Conservation (phyloP, 2,888 invertebrate species). For the Boloria euphrosyne region DNA sequence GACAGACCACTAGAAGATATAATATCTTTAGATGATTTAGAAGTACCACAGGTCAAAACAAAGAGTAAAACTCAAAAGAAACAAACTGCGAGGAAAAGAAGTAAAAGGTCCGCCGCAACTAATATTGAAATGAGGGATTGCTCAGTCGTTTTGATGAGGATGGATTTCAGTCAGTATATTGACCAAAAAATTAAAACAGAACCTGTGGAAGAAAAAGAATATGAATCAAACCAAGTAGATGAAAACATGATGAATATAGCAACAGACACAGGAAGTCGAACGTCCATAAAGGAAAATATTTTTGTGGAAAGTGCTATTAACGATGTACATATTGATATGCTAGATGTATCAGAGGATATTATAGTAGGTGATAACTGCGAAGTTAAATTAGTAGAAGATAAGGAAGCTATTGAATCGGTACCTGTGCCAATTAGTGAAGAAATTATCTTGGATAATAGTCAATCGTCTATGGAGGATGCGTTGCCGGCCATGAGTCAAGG, state of each 20-base stretch:
- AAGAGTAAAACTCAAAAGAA: slow-evolving; percentile 46
- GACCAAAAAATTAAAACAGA: slow-evolving; percentile 17
- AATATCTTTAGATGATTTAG: slow-evolving; percentile 68
- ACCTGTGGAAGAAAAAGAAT: background rate
- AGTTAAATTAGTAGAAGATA: slow-evolving; percentile 55
- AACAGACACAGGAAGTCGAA: slow-evolving; percentile 9
- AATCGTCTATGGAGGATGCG: slow-evolving; percentile 56
- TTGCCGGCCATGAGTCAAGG: slow-evolving; percentile 41
- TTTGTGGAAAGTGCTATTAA: slow-evolving; percentile 49
- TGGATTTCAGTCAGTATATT: slow-evolving; percentile 55
- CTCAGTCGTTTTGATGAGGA: slow-evolving; percentile 56
- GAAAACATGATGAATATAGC: slow-evolving; percentile 18
- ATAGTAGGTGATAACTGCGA: slow-evolving; percentile 68
- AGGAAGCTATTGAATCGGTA: slow-evolving; percentile 48
- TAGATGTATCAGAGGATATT: slow-evolving; percentile 76
- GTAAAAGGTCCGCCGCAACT: slow-evolving; percentile 32
- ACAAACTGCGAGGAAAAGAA: slow-evolving; percentile 46
- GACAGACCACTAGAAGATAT: slow-evolving; percentile 72
- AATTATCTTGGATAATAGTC: slow-evolving; percentile 71
- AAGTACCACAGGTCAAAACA: slow-evolving; percentile 50
- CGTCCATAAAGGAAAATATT: slow-evolving; percentile 25
- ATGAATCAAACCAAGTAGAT: slow-evolving; percentile 16
- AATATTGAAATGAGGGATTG: slow-evolving; percentile 58
- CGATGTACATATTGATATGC: slow-evolving; percentile 72
- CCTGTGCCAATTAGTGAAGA: slow-evolving; percentile 58